A percentile compares a stretch with the other conserved stretches of the same genome.
Evolutionary conservation across 2,113 vertebrate species (phyloP).

Genomic region (Sceloporus undulatus): DNA sequence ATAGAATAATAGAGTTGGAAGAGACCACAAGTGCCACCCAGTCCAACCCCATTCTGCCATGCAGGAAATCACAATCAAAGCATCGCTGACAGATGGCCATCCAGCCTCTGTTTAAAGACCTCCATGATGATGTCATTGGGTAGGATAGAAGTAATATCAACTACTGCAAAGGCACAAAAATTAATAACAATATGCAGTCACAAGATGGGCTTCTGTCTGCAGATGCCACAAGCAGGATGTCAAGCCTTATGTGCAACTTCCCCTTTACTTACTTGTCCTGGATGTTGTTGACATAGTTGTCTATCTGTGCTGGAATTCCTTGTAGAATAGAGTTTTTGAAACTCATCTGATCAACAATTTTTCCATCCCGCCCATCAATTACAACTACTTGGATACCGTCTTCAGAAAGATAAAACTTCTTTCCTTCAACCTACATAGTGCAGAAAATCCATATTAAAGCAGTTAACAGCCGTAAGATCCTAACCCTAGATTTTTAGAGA

Average conservation of each 20-base stretch:
- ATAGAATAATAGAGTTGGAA: no score
- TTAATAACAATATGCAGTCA: no score
- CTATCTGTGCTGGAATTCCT: slow-evolving; percentile 90
- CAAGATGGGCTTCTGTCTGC: neutral
- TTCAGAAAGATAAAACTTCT: slow-evolving; percentile 83
- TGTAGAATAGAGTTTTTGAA: slow-evolving; percentile 89
- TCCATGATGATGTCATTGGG: no score
- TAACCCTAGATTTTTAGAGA: neutral
- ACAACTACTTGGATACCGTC: slow-evolving; percentile 91
- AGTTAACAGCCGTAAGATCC: neutral
- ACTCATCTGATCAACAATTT: slow-evolving; percentile 80
- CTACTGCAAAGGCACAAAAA: no score
- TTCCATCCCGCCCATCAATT: slow-evolving; percentile 86
- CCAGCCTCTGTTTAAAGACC: no score
- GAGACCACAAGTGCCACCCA: no score
- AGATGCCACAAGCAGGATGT: neutral
- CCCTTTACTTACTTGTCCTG: slow-evolving; percentile 85
- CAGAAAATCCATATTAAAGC: neutral
- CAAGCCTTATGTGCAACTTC: neutral
- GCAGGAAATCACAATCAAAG: no score
- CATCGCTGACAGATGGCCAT: no score
- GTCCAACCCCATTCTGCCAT: no score
- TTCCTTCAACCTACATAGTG: slow-evolving; percentile 85
- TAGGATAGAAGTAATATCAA: no score
- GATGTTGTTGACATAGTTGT: slow-evolving; percentile 85